Evolutionary conservation across 2,888 invertebrate genomes (phyloP).

Genomic region (Pyrocoelia pectoralis): DNA sequence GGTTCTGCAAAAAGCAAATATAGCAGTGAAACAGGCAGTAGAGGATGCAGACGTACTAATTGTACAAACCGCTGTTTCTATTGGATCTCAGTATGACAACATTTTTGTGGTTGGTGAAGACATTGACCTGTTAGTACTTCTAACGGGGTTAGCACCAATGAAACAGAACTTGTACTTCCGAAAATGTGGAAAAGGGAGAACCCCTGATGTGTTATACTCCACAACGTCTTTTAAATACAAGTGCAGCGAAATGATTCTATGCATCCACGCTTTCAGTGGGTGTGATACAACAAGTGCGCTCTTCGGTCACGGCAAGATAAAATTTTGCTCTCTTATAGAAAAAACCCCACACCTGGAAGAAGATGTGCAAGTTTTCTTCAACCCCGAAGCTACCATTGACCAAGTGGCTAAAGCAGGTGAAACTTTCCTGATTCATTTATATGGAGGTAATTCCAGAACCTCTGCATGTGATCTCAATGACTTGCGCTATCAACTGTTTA

Average conservation of each 20-base stretch:
- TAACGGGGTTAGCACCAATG: constrained; percentile 4
- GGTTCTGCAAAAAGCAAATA: constrained; percentile 23
- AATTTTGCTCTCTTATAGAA: not conserved
- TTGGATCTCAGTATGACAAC: constrained; percentile 22
- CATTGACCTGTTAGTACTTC: constrained; percentile 35
- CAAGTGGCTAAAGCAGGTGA: constrained; percentile 8
- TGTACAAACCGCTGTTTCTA: constrained; percentile 33
- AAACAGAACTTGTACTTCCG: not conserved
- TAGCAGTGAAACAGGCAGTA: constrained; percentile 30
- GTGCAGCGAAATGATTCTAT: not conserved
- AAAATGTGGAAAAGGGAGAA: not conserved
- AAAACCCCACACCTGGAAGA: not conserved
- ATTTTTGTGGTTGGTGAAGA: constrained; percentile 37
- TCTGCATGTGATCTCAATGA: not conserved
- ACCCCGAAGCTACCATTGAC: not conserved
- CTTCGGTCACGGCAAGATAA: not conserved
- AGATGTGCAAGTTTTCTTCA: not conserved
- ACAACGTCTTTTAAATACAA: not conserved
- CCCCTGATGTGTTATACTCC: constrained; percentile 3
- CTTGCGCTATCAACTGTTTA: not conserved
- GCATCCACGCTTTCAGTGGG: constrained; percentile 1
- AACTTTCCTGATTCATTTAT: not conserved
- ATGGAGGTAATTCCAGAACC: not conserved
- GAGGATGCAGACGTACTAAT: constrained; percentile 38
- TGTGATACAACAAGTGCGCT: not conserved